phyloP scores from a whole-genome alignment of 2,888 invertebrate species.

The Junonia oenone region DNA sequence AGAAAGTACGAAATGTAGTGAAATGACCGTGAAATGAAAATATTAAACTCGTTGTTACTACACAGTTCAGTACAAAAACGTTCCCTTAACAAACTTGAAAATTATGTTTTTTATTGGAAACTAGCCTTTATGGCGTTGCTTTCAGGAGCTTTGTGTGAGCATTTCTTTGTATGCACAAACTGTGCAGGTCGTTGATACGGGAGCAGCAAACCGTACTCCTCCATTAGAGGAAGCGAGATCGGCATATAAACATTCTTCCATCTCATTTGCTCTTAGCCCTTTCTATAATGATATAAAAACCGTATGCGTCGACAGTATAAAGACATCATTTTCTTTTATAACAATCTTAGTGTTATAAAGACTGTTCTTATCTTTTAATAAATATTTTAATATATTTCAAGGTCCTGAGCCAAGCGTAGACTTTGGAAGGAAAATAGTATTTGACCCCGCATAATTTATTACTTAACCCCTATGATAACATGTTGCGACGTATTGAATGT shows the following conservation, averaged over 20 bases:
- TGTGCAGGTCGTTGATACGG: conserved; percentile 69
- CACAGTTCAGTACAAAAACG: conserved; percentile 52
- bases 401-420: conserved; percentile 38
- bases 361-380: background rate
- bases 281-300: background rate
- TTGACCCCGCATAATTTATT: conserved; percentile 55
- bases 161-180: conserved; percentile 10
- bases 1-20: conserved; percentile 56
- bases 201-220: conserved; percentile 44
- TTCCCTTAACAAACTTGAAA: conserved; percentile 32
- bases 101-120: conserved; percentile 1
- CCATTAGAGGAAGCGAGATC: conserved; percentile 54
- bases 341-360: background rate
- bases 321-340: background rate
- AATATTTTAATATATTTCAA: conserved; percentile 15
- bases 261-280: conserved; percentile 39
- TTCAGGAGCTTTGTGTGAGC: background rate
- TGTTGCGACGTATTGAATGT: conserved; percentile 46
- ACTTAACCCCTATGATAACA: conserved; percentile 52
- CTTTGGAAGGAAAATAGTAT: conserved; percentile 43
- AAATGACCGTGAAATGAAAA: conserved; percentile 69
- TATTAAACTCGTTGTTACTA: conserved; percentile 55
- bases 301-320: background rate
- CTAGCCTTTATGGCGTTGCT: conserved; percentile 3
- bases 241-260: conserved; percentile 58